Base-by-base conservation (phyloP, 1,140 invertebrate genomes). In the Mactra quadrangularis region DNA sequence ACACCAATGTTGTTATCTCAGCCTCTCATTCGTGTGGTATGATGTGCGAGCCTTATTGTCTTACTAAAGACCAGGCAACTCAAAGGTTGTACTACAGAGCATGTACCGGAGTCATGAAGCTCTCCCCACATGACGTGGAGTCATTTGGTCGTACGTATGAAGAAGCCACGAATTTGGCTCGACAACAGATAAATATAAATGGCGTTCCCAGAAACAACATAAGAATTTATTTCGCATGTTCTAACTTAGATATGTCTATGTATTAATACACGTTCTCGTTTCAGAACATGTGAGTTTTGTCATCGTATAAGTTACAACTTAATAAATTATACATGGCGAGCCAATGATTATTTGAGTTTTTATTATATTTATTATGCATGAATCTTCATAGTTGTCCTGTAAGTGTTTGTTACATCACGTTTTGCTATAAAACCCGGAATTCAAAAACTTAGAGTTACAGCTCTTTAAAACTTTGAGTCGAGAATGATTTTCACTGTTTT, bases 21-120 rank as follows among this genome's bases (percentile, higher is more conserved):
- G 76, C 76, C 9, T 31, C n/a, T 41, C 62, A 79, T 38, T 52
- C 55, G 9, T 79, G 76, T 57, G 76, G 76, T n/a, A 33, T 25
- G 9, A 79, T 79, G 76, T 79, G 76, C 33, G 25, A 57, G 19
- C 62, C 76, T 7, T 22, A 57, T 19, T 79, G 76, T 53, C 19
- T 70, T 6, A 22, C 41, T n/a, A 29, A 27, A 22, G 64, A 59
- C 3, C 22, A 59, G 38, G 31, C 19, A 50, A 33, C 52, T 3
- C 19, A 19, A 22, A 38, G 0, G 17, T 11, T 3, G 27, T 17
- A 17, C 17, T 79, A 64, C 22, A 53, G 35, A 22, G 62, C 62
- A 70, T 79, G 76, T 47, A 7, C 76, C 0, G 76, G 76, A 15
- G 62, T 47, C 1, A 9, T 79, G 52, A 53, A 57, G 31, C 27